Conservation (phyloP, 1,140 invertebrate genomes). For the Oedothorax gibbosus region DNA sequence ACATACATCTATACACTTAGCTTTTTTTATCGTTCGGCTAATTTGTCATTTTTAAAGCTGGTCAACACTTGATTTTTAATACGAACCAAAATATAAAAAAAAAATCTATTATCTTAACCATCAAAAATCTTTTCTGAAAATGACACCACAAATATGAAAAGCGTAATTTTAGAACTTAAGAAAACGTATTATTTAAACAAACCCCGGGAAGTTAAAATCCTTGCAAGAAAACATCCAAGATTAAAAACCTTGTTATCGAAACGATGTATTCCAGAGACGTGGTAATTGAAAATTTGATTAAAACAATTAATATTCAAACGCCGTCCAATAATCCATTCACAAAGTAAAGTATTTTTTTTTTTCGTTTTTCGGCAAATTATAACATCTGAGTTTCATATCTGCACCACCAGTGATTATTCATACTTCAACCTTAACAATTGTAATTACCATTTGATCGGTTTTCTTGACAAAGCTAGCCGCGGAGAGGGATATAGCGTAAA, state of each 20-base stretch:
- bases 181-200: no score
- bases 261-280: slow-evolving; percentile 23
- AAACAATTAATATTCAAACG: slow-evolving; percentile 41
- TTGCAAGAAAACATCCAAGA: not conserved
- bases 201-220: not conserved
- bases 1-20: no score
- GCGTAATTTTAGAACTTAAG: no score
- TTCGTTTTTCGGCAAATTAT: slow-evolving; percentile 43
- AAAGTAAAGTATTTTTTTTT: slow-evolving; percentile 26
- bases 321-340: slow-evolving; percentile 46
- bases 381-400: slow-evolving; percentile 10
- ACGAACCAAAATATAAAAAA: no score
- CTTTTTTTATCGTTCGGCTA: no score
- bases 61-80: no score
- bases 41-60: no score
- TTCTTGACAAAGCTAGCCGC: not conserved
- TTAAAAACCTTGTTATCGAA: slow-evolving; percentile 14
- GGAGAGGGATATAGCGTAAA: not conserved
- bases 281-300: slow-evolving; percentile 55
- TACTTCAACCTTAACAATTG: slow-evolving; percentile 48
- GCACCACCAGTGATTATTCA: slow-evolving; percentile 30
- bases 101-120: no score
- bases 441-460: slow-evolving; percentile 53
- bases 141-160: no score
- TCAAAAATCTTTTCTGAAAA: no score